These are phyloP conservation scores for Zaprionus vittiger DNA, from an alignment of 1,140 invertebrate species.

Conservation along the genomic window DNA sequence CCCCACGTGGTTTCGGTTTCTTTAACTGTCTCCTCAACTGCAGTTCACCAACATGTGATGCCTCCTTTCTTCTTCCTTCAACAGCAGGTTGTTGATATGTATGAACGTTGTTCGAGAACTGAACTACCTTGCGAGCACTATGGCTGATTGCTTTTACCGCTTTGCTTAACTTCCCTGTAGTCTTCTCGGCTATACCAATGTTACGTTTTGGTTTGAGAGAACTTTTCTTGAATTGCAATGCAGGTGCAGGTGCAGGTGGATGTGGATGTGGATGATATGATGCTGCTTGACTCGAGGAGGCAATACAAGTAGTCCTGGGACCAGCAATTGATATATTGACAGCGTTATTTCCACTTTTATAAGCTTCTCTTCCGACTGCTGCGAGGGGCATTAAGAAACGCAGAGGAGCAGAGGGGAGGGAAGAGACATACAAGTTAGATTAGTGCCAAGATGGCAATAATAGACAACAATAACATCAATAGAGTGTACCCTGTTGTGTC, in stretches of 20 bases:
- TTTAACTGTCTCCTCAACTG: conserved; percentile 55
- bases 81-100: conserved; percentile 32
- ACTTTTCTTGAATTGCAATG: conserved; percentile 45
- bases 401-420: background rate
- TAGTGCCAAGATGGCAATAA: background rate
- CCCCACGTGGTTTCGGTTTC: conserved; percentile 49
- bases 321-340: conserved; percentile 10
- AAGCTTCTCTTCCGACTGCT: conserved; percentile 28
- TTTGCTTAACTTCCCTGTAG: background rate
- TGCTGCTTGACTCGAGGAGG: conserved; percentile 26
- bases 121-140: conserved; percentile 60
- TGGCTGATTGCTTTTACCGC: background rate
- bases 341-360: background rate
- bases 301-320: conserved; percentile 36
- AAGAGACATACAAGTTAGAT: background rate
- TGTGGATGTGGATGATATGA: background rate
- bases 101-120: conserved; percentile 61
- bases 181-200: conserved; percentile 7
- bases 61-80: conserved; percentile 47
- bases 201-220: conserved; percentile 42
- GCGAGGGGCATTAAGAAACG: conserved; percentile 21
- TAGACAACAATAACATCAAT: background rate
- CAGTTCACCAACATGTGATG: conserved; percentile 50
- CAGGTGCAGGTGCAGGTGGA: background rate
- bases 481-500: background rate